Percentiles rank a stretch among this genome's conserved stretches.
These are phyloP conservation scores for Mormyrus iriodes DNA, from an alignment of 2,113 vertebrate species.

Conservation along the genomic window DNA sequence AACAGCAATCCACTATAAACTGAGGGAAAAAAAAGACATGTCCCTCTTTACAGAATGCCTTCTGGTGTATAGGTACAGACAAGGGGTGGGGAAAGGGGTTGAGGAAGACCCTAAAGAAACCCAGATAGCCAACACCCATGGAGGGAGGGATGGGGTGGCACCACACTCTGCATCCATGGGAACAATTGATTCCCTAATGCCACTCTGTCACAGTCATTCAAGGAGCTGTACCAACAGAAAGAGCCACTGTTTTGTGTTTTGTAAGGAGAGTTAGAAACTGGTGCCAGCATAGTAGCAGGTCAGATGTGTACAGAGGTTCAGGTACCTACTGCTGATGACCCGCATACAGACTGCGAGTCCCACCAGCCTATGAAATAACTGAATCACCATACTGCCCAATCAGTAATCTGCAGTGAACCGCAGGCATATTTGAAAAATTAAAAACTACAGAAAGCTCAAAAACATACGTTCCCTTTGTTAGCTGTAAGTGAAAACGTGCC, in stretches of 20 bases:
- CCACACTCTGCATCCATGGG: background rate
- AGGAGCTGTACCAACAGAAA: background rate
- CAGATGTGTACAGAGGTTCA: background rate
- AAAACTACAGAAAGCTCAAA: background rate
- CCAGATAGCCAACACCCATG: background rate
- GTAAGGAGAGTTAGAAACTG: background rate
- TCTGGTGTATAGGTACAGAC: background rate
- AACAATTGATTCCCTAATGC: background rate
- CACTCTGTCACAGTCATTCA: background rate
- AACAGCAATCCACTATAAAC: constrained; percentile 30
- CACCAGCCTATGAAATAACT: background rate
- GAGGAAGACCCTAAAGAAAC: background rate
- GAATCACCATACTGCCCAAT: background rate
- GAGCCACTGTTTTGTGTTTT: too few relatives aligned
- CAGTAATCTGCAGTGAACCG: background rate
- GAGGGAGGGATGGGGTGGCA: background rate
- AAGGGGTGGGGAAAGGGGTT: background rate
- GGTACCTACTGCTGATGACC: background rate
- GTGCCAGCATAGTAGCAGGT: background rate
- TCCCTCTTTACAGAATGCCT: background rate
- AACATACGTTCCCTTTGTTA: background rate
- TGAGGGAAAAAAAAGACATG: constrained; percentile 10
- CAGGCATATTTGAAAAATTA: background rate
- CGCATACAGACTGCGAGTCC: too few relatives aligned
- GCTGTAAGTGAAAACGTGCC: background rate